Percentiles rank a stretch among this genome's conserved stretches.
These are phyloP conservation scores for Acrobasis suavella DNA, from an alignment of 2,888 invertebrate genomes.

Conservation along the genomic window DNA sequence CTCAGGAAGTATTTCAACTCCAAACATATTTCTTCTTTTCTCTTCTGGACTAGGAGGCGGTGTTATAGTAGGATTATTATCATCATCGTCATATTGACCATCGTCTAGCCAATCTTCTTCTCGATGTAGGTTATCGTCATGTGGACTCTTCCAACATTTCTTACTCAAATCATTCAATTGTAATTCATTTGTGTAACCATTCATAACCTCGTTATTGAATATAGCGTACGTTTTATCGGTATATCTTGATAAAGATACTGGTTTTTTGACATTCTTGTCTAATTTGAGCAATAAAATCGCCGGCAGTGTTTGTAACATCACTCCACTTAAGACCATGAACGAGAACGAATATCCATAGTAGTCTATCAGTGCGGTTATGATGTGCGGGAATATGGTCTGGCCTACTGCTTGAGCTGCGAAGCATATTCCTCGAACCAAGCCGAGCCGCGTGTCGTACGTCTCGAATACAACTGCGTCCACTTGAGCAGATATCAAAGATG, in stretches of 20 bases:
- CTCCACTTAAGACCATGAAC: conserved; percentile 63
- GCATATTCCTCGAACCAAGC: conserved; percentile 62
- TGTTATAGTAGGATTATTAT: conserved; percentile 58
- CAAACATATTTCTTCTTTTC: conserved; percentile 72
- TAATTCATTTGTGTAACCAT: conserved; percentile 61
- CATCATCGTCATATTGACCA: conserved; percentile 46
- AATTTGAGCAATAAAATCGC: conserved; percentile 65
- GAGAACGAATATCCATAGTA: conserved; percentile 63
- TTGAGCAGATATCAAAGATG: conserved; percentile 73
- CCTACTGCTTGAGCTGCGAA: conserved; percentile 74
- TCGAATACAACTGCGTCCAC: conserved; percentile 75
- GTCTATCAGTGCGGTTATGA: conserved; percentile 65
- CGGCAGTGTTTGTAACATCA: conserved; percentile 71
- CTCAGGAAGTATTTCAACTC: conserved; percentile 78
- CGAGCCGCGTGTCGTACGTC: conserved; percentile 68
- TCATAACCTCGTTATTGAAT: conserved; percentile 61
- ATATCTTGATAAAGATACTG: conserved; percentile 62
- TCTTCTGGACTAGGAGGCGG: conserved; percentile 76
- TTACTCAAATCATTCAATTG: conserved; percentile 68
- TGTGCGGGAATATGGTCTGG: conserved; percentile 70
- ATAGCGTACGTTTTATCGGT: conserved; percentile 68
- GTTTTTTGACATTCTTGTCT: conserved; percentile 51
- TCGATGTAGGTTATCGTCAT: conserved; percentile 64
- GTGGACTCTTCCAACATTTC: conserved; percentile 76
- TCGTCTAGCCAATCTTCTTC: conserved; percentile 48